Base-by-base conservation (phyloP, 2,113 vertebrate genomes). In the Centropus bengalensis region DNA sequence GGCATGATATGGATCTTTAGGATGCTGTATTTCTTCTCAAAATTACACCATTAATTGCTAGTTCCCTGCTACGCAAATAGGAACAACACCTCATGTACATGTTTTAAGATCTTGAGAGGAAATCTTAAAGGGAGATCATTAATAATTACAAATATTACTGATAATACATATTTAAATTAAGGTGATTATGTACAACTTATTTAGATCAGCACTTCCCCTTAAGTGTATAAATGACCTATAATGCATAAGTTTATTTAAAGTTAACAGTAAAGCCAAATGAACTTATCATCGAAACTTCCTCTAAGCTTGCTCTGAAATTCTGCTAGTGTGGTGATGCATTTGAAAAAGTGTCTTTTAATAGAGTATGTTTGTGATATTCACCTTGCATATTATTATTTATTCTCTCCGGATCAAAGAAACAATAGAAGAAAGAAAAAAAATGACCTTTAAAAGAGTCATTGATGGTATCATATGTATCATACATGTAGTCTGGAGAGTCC, bases 1-100 rank as follows among this genome's bases (percentile, higher is more conserved):
- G 55, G 12, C 9, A 67, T 20, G 33, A 77, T 77, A 81, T 32
- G 42, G 78, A 76, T 75, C 70, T 89, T 73, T 17, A 54, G n/a
- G 74, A 84, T 82, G 86, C 71, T 93, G 81, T 69, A 51, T 79
- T 95, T 97, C 89, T 91, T 94, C 92, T 92, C 40, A 74, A 89
- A 76, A 77, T 62, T 91, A 74, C 67, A 36, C 64, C 32, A 90
- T 90, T 95, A 92, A 7, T 71, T 83, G 23, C 55, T 54, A 51
- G n/a, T 26, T 87, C 40, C 83, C 81, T 76, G 24, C 51, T 79
- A 79, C 26, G 33, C 49, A 87, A 82, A 91, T 20, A 84, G 36
- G 44, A 86, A 92, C 36, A 36, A 36, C 36, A 36, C 36, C 36
- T 36, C 36, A 36, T 36, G 36, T 36, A 7, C 36, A 36, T 36